Evolutionary conservation across 1,140 invertebrate genomes (phyloP), one percentile per base, ranked within the genome.

Genomic region (Mizuhopecten yessoensis): DNA sequence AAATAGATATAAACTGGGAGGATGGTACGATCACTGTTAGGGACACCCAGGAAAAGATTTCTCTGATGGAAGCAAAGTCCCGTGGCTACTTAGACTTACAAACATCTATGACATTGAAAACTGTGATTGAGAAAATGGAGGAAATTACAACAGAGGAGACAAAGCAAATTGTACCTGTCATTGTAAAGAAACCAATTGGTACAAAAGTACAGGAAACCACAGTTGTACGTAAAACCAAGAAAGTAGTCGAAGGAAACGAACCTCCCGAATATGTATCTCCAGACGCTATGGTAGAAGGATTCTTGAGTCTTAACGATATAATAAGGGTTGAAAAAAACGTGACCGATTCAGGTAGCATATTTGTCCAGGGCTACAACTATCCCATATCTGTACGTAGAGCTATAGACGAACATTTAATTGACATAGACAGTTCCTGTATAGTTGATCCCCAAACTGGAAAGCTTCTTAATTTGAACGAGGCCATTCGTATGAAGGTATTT

Each of bases 401-500:
- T 34, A 91, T 96, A 0, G 91, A 93, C 39, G 92, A 89, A 87
- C 94, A 94, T 15, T 87, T 95, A n/a, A 92, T 96, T 33, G 94
- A 96, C 91, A 92, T 93, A n/a, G 92, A 93, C 34, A 91, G 91
- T 36, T 96, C 95, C 17, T 92, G 91, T 45, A 88, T 96, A 23
- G 89, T 95, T 34, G 94, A 96, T 93, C 95, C 96, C 15, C 93
- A 93, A 86, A 94, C 92, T 88, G 94, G 94, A 88, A 94, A 98
- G 92, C 95, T 97, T 3, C 94, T 99, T 0, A 98, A 98, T 88
- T 97, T 99, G 23, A 98, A 98, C 0, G 98, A 99, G 96, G 98
- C 98, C 0, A 98, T 99, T 15, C 98, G 98, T 92, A 98, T 98
- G 96, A 98, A 98, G 33, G 97, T 98, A 88, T 98, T 98, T 95